Base-by-base conservation (phyloP, 64 coral and sea anemone genomes). In the Pocillopora damicornis region DNA sequence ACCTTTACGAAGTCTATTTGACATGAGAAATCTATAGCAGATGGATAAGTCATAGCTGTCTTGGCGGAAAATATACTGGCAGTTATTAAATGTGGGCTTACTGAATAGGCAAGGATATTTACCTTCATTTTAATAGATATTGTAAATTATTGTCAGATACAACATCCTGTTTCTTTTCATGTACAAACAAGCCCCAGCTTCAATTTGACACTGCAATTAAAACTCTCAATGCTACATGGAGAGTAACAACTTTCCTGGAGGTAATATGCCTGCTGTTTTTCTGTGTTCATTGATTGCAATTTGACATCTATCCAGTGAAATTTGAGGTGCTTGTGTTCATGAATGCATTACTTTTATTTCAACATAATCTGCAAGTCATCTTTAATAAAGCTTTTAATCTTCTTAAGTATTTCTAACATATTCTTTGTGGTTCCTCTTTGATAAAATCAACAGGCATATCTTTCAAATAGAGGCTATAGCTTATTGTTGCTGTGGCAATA, bases 351-450 rank as follows among this genome's bases (percentile, higher is more conserved):
- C 36, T 20, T 83, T 83, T 67, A 67, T 71, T 63, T 71, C 81
- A 72, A 85, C 64, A 57, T 72, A 72, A 72, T 85, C 81, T 18
- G 73, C 72, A 65, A 37, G 37, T 37, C 35, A 15, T 17, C 42
- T 38, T 45, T 58, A 85, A 85, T 83, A 72, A 66, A 85, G 81
- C 81, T 66, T 85, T 83, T 85, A 85, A 85, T 85, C 81, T 85
- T 71, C 81, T 85, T 85, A 85, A 18, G 58, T 26, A 58, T 85
- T 85, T 85, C 63, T 72, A 85, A 85, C 64, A 85, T 71, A 66
- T 67, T 85, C 37, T 15, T 73, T 66, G 81, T 85, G 71, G 20
- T 45, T 72, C 35, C 2, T 37, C 45, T 72, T 71, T 58, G 26
- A 85, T 69, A 37, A 67, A 37, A 71, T 51, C 42, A 51, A 51